phyloP scores from a whole-genome alignment of 1,140 invertebrate species.

The Venturia canescens region DNA sequence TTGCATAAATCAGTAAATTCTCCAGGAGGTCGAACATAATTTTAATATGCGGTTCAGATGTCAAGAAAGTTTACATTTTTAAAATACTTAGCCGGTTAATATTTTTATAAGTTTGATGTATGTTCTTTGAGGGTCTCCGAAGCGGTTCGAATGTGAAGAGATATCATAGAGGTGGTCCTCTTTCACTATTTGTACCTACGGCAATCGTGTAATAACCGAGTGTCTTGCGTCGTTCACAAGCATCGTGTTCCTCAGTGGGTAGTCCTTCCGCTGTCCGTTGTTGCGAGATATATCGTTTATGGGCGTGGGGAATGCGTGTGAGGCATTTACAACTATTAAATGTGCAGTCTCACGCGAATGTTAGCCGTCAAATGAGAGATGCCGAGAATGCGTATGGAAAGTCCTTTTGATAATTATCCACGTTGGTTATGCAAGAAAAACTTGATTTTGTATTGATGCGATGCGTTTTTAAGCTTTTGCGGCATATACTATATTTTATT shows the following conservation, averaged over 20 bases:
- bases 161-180: slow-evolving; percentile 13
- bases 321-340: slow-evolving; percentile 47
- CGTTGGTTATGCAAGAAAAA: not conserved
- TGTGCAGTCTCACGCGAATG: slow-evolving; percentile 19
- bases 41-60: slow-evolving; percentile 1
- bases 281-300: slow-evolving; percentile 62
- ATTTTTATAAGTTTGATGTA: not conserved
- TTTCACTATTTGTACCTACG: not conserved
- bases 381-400: slow-evolving; percentile 13
- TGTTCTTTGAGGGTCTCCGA: not conserved
- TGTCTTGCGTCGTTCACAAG: slow-evolving; percentile 22
- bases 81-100: not conserved
- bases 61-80: slow-evolving; percentile 1
- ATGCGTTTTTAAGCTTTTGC: not conserved
- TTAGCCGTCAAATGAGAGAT: slow-evolving; percentile 23
- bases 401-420: not conserved
- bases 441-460: not conserved
- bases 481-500: not conserved
- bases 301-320: slow-evolving; percentile 57
- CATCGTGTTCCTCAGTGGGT: slow-evolving; percentile 54
- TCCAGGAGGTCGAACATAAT: not conserved
- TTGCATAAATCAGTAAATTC: not conserved
- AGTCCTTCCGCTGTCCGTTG: slow-evolving; percentile 56
- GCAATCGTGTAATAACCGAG: slow-evolving; percentile 35
- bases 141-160: not conserved